Conservation (phyloP, 53 echinoderm and acorn worm genomes). For the Luidia sarsii region DNA sequence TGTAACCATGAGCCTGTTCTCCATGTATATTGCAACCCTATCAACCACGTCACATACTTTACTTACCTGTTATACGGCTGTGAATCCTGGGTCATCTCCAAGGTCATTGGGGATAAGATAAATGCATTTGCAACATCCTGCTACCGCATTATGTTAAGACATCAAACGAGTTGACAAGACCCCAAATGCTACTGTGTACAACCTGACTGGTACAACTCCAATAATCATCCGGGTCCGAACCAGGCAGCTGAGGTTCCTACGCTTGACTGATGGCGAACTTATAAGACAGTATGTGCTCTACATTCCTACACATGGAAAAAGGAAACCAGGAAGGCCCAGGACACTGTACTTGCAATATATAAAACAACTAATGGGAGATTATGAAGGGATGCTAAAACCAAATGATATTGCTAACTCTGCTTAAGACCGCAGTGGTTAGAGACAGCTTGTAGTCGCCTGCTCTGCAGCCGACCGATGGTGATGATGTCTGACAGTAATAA, state of each 20-base stretch:
- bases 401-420: neutral
- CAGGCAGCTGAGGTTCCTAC: slow-evolving; percentile 25
- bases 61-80: slow-evolving; percentile 45
- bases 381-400: neutral
- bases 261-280: neutral
- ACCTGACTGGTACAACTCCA: neutral
- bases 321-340: slow-evolving; percentile 2
- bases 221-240: neutral
- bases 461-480: slow-evolving; percentile 44
- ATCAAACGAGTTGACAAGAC: slow-evolving; percentile 13
- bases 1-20: slow-evolving; percentile 21
- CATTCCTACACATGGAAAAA: slow-evolving; percentile 7
- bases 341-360: slow-evolving; percentile 14
- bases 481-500: no score
- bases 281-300: slow-evolving; percentile 13
- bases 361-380: slow-evolving; percentile 13
- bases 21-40: slow-evolving; percentile 8
- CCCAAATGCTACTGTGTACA: neutral
- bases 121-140: slow-evolving; percentile 57
- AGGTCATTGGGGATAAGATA: slow-evolving; percentile 40
- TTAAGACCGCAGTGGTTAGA: slow-evolving; percentile 18
- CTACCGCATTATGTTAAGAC: slow-evolving; percentile 33
- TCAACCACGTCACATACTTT: slow-evolving; percentile 54
- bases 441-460: slow-evolving; percentile 43
- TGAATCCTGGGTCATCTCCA: slow-evolving; percentile 31